These are phyloP conservation scores for Butorides virescens DNA, from an alignment of 2,113 vertebrate species.

Conservation along the genomic window DNA sequence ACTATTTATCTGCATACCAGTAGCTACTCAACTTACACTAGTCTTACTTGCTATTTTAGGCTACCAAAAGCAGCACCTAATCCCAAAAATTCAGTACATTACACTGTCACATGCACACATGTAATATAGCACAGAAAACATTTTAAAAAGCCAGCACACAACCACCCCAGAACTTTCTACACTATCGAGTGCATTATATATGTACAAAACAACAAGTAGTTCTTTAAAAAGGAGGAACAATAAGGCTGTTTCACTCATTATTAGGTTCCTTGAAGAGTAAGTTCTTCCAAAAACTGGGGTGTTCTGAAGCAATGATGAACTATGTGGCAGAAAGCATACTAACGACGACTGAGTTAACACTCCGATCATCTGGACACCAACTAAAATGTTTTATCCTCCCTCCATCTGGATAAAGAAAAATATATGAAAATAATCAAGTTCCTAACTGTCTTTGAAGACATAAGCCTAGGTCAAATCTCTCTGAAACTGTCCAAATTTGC, in stretches of 20 bases:
- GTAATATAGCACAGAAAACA: background rate
- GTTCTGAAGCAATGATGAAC: background rate
- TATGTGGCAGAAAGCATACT: background rate
- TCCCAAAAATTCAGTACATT: conserved; percentile 31
- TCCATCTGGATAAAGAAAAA: background rate
- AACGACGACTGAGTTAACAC: background rate
- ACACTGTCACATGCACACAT: background rate
- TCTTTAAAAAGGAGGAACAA: background rate
- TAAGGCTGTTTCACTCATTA: background rate
- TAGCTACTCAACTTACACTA: conserved; percentile 45
- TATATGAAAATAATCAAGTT: background rate
- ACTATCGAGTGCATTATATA: background rate
- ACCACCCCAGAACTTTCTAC: background rate
- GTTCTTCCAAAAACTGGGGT: background rate
- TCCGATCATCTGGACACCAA: background rate
- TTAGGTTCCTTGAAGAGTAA: background rate
- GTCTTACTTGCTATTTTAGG: conserved; percentile 42
- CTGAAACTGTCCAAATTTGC: background rate
- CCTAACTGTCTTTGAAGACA: background rate
- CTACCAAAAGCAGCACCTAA: conserved; percentile 46
- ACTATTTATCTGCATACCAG: conserved; percentile 21
- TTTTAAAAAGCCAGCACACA: background rate
- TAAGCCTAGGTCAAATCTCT: background rate
- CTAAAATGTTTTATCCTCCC: background rate
- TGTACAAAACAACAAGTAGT: background rate